Conservation (phyloP, 2,888 invertebrate genomes). For the Orgyia antiqua region DNA sequence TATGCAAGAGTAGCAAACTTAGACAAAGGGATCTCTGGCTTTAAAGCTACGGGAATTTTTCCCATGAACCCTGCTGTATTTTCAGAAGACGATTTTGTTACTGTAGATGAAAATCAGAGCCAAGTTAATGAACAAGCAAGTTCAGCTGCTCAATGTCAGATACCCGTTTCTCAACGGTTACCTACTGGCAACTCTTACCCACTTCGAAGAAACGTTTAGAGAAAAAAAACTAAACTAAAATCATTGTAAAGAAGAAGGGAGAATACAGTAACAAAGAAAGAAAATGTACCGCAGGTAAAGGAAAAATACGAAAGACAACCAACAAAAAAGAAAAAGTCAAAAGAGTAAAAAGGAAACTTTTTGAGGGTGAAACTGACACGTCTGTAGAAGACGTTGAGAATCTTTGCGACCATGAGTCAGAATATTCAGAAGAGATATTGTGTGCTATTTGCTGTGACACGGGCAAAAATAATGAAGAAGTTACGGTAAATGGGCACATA, state of each 20-base stretch:
- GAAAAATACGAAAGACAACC: slow-evolving; percentile 3
- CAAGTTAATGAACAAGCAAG: slow-evolving; percentile 4
- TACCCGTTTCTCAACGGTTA: slow-evolving; percentile 1
- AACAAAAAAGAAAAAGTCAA: slow-evolving; percentile 7
- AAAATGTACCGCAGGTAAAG: slow-evolving; percentile 8
- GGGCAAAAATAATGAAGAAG: slow-evolving; percentile 20
- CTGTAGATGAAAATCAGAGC: slow-evolving; percentile 1
- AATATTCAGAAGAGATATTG: slow-evolving; percentile 19
- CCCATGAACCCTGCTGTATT: slow-evolving; percentile 26
- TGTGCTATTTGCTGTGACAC: slow-evolving; percentile 21
- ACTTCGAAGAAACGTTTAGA: slow-evolving; percentile 11
- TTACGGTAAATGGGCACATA: slow-evolving; percentile 22
- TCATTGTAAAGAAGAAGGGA: slow-evolving; percentile 9
- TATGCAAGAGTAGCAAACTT: slow-evolving; percentile 11
- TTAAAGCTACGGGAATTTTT: slow-evolving; percentile 23
- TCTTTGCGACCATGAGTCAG: slow-evolving; percentile 21
- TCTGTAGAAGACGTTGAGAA: slow-evolving; percentile 8
- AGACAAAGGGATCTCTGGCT: slow-evolving; percentile 16
- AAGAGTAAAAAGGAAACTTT: slow-evolving; percentile 14
- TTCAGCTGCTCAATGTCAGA: not conserved
- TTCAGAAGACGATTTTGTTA: slow-evolving; percentile 12
- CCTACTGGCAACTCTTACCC: not conserved
- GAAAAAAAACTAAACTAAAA: slow-evolving; percentile 7
- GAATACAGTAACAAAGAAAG: slow-evolving; percentile 10
- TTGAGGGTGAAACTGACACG: slow-evolving; percentile 11